Base-by-base conservation (phyloP, 35 echinoderm and acorn worm species). In the Patiria miniata region DNA sequence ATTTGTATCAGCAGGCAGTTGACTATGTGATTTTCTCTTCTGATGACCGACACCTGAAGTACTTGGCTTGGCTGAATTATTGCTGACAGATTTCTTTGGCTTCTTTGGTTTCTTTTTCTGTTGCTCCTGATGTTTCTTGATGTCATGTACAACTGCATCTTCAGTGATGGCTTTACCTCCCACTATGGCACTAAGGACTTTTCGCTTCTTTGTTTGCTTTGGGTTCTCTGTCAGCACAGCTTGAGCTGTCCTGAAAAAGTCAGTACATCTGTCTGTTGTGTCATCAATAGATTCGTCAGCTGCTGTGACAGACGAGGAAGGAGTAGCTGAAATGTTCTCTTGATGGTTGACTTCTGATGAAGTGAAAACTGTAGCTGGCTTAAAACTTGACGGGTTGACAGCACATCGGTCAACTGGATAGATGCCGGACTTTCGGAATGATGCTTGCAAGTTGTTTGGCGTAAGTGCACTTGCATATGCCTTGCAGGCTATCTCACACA, bases 351-450 rank as follows among this genome's bases (percentile, higher is more conserved):
- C 84, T n/a, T 47, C 8, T 22, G 60, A 23, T 86, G 84, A 40
- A 68, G 60, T 26, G n/a, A 32, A 68, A 68, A 68, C 60, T 0
- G 23, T 30, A 42, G 84, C 12, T 26, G 59, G 29, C 58, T 37
- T 26, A 76, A 50, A 40, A 39, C 61, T 26, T 77, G 59, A 47
- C 29, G 21, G 51, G 22, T 88, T 26, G 40, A 79, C 39, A 26
- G 40, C 21, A 57, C 18, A 33, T 53, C 50, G 50, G 39, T 86
- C 56, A 40, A 86, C 58, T 68, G 73, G 73, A 42, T 36, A 83
- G 51, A 90, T 90, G 8, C 80, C 88, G 7, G 58, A 83, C 1
- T 8, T 33, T 61, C 68, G 15, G 23, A 44, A 51, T 5, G 38
- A 52, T 79, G 14, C 68, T 21, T 40, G 61, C 19, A 59, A 23